phyloP scores from a whole-genome alignment of 2,113 vertebrate genomes.

The Panthera leo region DNA sequence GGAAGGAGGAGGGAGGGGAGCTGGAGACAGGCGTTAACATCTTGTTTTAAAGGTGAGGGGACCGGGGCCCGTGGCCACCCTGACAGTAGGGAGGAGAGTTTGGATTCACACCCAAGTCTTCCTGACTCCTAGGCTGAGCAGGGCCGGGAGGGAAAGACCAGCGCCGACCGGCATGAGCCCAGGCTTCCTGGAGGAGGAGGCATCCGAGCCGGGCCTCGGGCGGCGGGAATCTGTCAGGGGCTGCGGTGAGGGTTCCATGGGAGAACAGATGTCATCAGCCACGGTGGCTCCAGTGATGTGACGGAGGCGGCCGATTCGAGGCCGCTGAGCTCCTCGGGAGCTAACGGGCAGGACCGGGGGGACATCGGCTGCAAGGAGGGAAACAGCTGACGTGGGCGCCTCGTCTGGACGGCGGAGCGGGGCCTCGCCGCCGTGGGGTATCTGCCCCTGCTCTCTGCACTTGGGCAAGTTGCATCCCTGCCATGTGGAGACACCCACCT shows the following conservation, averaged over 20 bases:
- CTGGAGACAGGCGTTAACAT: not conserved
- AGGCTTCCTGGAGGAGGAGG: not conserved
- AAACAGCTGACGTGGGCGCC: accelerated
- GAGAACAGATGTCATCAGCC: not conserved
- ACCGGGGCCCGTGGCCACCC: accelerated
- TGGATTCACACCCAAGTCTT: not conserved
- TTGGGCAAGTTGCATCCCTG: not conserved
- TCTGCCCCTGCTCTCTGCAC: not conserved
- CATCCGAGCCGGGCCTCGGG: accelerated
- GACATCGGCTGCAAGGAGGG: not conserved
- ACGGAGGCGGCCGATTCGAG: accelerated
- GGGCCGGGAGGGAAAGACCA: not conserved
- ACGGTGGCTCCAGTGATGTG: accelerated
- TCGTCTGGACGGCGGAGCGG: not conserved
- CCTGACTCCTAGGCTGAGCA: not conserved
- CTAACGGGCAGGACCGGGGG: accelerated
- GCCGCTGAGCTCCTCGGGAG: not conserved
- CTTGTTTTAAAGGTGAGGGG: not conserved
- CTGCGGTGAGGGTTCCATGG: not conserved
- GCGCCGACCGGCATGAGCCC: too few species aligned
- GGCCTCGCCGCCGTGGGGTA: not conserved
- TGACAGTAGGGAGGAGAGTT: not conserved
- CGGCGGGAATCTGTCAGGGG: not conserved
- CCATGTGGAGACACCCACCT: not conserved
- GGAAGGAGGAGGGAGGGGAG: not conserved